Evolutionary conservation across 2,113 vertebrate species (phyloP).

Genomic region (Scophthalmus maximus): DNA sequence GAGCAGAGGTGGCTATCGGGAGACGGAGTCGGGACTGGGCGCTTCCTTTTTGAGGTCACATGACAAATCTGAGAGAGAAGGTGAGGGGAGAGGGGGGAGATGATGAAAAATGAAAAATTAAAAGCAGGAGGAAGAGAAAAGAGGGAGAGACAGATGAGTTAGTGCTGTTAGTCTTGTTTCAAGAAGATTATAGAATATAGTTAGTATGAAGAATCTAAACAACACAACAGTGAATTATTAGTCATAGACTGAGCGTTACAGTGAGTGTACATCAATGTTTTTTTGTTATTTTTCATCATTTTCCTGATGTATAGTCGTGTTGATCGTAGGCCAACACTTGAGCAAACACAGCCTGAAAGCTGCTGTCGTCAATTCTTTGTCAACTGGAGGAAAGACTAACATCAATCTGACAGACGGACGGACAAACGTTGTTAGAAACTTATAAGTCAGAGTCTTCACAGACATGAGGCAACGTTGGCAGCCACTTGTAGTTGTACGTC

Average conservation of each 20-base stretch:
- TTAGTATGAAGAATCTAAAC: conserved; percentile 1
- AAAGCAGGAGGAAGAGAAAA: not conserved
- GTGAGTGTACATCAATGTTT: not conserved
- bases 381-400: too few species aligned
- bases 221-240: not conserved
- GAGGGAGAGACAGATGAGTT: conserved; percentile 49
- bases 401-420: too few species aligned
- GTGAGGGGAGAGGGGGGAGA: not conserved
- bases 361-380: too few species aligned
- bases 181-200: not conserved
- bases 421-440: too few species aligned
- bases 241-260: not conserved
- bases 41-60: conserved; percentile 63
- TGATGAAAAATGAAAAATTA: not conserved
- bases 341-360: not conserved
- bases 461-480: too few species aligned
- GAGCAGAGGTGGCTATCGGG: conserved; percentile 64
- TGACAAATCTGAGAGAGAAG: conserved; percentile 63
- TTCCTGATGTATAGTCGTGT: too few species aligned
- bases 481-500: too few species aligned
- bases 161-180: conserved; percentile 34
- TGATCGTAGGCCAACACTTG: not conserved
- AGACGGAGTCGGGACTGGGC: conserved; percentile 73
- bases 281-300: too few species aligned
- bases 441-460: too few species aligned